Evolutionary conservation across 2,888 invertebrate genomes (phyloP), one percentile per base, ranked within the genome.

Genomic region (Selenia dentaria): DNA sequence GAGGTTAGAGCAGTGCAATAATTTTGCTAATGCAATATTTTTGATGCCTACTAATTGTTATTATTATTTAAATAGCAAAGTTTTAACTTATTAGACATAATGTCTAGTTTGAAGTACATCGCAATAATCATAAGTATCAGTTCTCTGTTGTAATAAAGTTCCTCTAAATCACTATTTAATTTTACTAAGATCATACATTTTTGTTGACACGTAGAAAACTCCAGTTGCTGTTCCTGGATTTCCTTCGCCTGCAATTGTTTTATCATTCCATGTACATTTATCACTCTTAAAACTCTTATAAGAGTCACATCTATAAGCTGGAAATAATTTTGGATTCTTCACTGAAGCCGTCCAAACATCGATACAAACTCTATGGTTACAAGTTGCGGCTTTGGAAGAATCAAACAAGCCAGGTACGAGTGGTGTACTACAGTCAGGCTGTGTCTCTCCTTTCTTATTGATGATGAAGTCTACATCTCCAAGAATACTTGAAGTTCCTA

Each of bases 381-480:
- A 82, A 22, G 69, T 74, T 0, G 82, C 81, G 8, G 79, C 75
- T 59, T 74, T 76, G 0, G 76, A 50, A 0, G 77, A 76, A 34
- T 74, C 76, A 1, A 72, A 70, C 6, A 79, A 56, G 2, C 75
- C 76, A 18, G 80, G 79, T 9, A 81, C 48, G 2, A 72, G 53
- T 0, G 79, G 75, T 0, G 77, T 76, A 0, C 62, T 71, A 52
- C 92, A 92, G 6, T 91, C 83, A 0, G 92, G 92, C 62, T 93
- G 93, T 0, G 74, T 60, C n/a, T 54, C 57, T 0, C 91, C 91
- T n/a, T 82, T 82, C 57, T 87, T 90, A 58, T 92, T 91, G 1
- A 87, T 76, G 54, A 79, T 88, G 57, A 91, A 88, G 64, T 92
- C 91, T 2, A 78, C 71, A 37, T 84, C 83, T 3, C 89, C 91